Base-by-base conservation (phyloP, 2,113 vertebrate species). In the Leptocoma aspasia region DNA sequence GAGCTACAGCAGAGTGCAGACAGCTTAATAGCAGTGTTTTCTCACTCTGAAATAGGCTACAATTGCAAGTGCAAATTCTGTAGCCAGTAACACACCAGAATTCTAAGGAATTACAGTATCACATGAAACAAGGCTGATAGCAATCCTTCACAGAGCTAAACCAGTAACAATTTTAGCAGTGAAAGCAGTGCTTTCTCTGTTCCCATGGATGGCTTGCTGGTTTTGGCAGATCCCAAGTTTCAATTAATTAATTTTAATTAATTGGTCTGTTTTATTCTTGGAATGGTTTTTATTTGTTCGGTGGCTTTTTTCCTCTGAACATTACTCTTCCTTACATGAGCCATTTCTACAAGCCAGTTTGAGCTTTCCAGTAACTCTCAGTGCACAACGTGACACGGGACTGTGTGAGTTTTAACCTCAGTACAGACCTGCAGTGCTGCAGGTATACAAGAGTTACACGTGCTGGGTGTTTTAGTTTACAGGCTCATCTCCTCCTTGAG, bases 281-380 rank as follows among this genome's bases (percentile, higher is more conserved):
- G 49, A 65, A 20, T 3, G 4, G 1, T 6, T 19, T 31, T 63
- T 22, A 49, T 45, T 35, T 52, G 7, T 68, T 63, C 33, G 23
- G 27, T 56, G 33, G 16, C 21, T 33, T 65, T 78, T 39, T 2
- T 5, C 7, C 41, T n/a, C 13, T 7, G 15, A 63, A 54, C 11
- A 11, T 20, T 27, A 15, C 12, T n/a, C 18, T 8, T 72, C 41
- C 37, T 59, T 33, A 47, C 0, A 2, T 0, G 2, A 91, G 14
- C 27, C 33, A 27, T 47, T 76, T 53, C 37, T 6, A 42, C 8
- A 20, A 33, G 11, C 10, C 60, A 27, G 10, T 19, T 1, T 33
- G 28, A 37, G 24, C 21, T 68, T 44, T 64, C n/a, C 47, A 37
- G 0, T 28, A 79, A 53, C 28, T 66, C 54, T 7, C 9, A 21